Conservation (phyloP, 2,888 invertebrate genomes). For the Drosophila austrosaltans region DNA sequence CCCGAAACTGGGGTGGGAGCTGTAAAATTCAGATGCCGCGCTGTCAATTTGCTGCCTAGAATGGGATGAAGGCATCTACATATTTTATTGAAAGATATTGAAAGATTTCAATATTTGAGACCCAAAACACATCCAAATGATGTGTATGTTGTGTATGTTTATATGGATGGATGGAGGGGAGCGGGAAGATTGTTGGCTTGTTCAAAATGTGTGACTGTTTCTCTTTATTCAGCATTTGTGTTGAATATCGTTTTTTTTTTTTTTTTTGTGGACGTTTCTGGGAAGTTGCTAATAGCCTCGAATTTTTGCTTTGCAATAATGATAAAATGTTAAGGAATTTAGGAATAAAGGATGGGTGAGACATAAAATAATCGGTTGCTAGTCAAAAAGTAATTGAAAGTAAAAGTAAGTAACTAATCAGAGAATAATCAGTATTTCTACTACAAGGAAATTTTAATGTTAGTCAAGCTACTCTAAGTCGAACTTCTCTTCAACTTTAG, state of each 20-base stretch:
- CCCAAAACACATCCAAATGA: slow-evolving; percentile 21
- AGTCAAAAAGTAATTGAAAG: too few relatives aligned
- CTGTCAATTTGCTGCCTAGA: slow-evolving; percentile 65
- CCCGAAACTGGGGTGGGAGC: slow-evolving; percentile 53
- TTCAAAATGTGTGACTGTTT: not conserved
- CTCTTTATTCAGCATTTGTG: not conserved
- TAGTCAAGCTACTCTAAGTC: too few relatives aligned
- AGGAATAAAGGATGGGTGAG: too few relatives aligned
- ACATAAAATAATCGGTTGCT: too few relatives aligned
- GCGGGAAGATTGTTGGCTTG: not conserved
- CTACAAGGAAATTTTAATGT: too few relatives aligned
- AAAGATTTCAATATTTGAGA: slow-evolving; percentile 72
- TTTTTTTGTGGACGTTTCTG: not conserved
- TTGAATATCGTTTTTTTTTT: slow-evolving; percentile 1
- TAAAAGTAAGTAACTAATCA: too few relatives aligned
- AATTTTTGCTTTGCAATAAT: slow-evolving; percentile 16
- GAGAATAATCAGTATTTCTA: too few relatives aligned
- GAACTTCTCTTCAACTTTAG: too few relatives aligned
- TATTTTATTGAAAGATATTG: slow-evolving; percentile 78
- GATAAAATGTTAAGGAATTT: not conserved
- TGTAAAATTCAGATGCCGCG: slow-evolving; percentile 74
- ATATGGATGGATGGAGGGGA: not conserved
- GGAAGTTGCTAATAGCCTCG: slow-evolving; percentile 27
- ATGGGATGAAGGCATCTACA: slow-evolving; percentile 66
- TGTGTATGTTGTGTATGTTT: not conserved